These are phyloP conservation scores for Cephus spinipes DNA, from an alignment of 2,888 invertebrate genomes.

Conservation along the genomic window DNA sequence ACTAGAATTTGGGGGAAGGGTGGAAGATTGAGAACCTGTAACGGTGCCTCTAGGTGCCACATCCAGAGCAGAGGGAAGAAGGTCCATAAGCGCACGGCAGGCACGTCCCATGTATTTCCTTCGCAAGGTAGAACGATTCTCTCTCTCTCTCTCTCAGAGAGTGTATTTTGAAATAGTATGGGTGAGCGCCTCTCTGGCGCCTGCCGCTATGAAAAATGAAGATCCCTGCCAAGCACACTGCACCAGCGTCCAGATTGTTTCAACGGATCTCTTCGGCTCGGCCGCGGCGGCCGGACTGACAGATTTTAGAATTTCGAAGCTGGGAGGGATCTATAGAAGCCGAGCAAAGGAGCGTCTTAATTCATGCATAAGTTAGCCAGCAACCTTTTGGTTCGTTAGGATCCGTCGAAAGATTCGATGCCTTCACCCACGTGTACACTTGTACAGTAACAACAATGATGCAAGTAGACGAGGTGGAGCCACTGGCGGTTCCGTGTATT, in stretches of 20 bases:
- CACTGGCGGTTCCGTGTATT: no score
- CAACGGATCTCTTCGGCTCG: constrained; percentile 18
- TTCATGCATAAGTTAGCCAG: neutral
- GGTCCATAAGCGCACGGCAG: neutral
- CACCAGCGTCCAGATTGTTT: constrained; percentile 26
- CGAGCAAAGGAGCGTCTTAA: neutral
- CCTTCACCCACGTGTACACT: no score
- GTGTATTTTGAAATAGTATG: neutral
- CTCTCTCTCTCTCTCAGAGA: neutral
- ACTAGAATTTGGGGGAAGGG: no score
- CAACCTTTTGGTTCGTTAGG: neutral
- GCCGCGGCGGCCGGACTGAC: neutral
- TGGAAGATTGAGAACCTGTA: constrained; percentile 17
- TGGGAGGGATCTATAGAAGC: neutral
- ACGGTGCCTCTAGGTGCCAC: constrained; percentile 8
- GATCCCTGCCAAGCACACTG: constrained; percentile 41
- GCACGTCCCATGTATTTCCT: neutral
- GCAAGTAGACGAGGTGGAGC: no score
- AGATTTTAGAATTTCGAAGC: constrained; percentile 15
- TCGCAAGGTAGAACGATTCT: neutral
- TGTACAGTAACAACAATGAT: no score
- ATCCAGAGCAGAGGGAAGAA: constrained; percentile 11
- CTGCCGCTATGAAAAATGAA: constrained; percentile 57
- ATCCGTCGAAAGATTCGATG: no score
- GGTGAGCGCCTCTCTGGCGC: constrained; percentile 52